Evolutionary conservation across 23 tunicate genomes (phyloP).

Genomic region (Diplosoma virens): DNA sequence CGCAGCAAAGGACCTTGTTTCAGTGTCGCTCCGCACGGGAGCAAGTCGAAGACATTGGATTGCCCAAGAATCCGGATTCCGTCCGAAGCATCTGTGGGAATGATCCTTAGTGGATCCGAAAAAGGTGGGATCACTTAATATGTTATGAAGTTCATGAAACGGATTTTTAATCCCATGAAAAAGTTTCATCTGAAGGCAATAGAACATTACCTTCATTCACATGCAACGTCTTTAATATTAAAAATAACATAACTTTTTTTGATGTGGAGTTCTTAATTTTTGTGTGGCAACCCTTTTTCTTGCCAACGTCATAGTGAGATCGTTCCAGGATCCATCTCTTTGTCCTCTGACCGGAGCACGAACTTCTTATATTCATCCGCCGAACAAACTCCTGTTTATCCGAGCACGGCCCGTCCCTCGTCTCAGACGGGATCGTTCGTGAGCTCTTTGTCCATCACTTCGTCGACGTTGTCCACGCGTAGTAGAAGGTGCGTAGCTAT

Average conservation of each 20-base stretch:
- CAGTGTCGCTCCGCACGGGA: slow-evolving; percentile 8
- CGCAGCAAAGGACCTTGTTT: slow-evolving; percentile 17
- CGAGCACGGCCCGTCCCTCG: slow-evolving; percentile 25
- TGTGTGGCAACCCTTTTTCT: too few species aligned
- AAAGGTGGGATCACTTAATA: too few species aligned
- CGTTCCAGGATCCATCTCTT: slow-evolving; percentile 47
- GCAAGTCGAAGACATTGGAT: slow-evolving; percentile 48
- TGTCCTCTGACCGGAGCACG: slow-evolving; percentile 72
- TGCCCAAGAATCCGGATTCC: slow-evolving; percentile 74
- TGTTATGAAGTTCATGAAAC: too few species aligned
- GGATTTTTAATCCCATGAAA: too few species aligned
- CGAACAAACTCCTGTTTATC: not conserved
- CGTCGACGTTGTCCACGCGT: slow-evolving; percentile 45
- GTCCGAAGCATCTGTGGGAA: slow-evolving; percentile 61
- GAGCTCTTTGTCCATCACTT: slow-evolving; percentile 61
- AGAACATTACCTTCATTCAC: too few species aligned
- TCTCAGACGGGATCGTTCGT: slow-evolving; percentile 45
- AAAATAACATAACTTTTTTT: too few species aligned
- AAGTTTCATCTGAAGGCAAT: too few species aligned
- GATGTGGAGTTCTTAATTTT: too few species aligned
- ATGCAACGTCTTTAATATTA: too few species aligned
- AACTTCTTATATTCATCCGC: slow-evolving; percentile 46
- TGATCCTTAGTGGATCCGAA: slow-evolving; percentile 62
- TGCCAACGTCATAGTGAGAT: too few species aligned
- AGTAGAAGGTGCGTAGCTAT: slow-evolving; percentile 45